Conservation (phyloP, 2,113 vertebrate species). For the Calidris pygmaea region DNA sequence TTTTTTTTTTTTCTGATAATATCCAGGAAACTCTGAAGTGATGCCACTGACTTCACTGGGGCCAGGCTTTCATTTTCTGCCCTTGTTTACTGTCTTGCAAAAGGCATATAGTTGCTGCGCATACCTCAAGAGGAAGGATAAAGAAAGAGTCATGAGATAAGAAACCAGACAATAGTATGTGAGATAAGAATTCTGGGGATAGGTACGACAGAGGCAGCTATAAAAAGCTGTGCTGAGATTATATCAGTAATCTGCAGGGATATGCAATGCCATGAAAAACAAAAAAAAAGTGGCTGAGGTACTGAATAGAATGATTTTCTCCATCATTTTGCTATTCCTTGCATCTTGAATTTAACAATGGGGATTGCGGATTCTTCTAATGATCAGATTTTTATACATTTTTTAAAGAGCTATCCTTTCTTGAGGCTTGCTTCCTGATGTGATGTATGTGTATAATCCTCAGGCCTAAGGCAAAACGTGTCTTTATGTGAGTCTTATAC, state of each 20-base stretch:
- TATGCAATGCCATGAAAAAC: not conserved
- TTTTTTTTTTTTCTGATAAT: not conserved
- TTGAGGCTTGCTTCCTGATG: not conserved
- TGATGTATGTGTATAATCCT: not conserved
- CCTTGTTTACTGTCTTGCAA: not conserved
- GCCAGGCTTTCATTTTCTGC: conserved; percentile 19
- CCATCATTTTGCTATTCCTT: not conserved
- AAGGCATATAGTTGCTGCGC: not conserved
- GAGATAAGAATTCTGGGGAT: conserved; percentile 48
- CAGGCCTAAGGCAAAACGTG: not conserved
- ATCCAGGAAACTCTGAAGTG: not conserved
- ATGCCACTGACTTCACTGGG: not conserved
- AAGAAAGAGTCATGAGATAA: conserved; percentile 35
- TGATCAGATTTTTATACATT: not conserved
- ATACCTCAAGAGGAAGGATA: conserved; percentile 36
- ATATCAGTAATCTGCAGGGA: not conserved
- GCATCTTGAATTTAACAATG: not conserved
- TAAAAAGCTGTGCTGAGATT: not conserved
- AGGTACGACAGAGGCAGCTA: conserved; percentile 1
- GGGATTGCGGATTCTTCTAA: not conserved
- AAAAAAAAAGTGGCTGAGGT: not conserved
- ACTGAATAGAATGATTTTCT: not conserved
- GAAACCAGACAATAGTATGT: conserved; percentile 21
- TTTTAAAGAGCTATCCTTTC: not conserved
- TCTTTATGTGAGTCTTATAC: not conserved